Base-by-base conservation (phyloP, 2,888 invertebrate genomes). In the Hecatera dysodea region DNA sequence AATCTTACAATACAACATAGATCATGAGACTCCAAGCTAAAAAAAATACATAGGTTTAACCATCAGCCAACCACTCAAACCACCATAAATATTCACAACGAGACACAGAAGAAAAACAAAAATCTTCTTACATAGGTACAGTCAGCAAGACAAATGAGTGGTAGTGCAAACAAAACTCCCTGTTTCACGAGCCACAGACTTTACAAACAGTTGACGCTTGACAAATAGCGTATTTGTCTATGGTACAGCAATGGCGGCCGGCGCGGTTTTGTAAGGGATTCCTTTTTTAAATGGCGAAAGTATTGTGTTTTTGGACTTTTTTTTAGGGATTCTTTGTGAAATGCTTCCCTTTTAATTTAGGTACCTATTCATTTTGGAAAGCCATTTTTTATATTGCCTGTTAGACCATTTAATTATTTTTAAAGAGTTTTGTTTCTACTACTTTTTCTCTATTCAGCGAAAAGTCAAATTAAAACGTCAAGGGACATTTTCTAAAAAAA, bases 61-160 rank as follows among this genome's bases (percentile, higher is more conserved):
- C n/a, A n/a, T n/a, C n/a, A n/a, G n/a, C n/a, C n/a, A 27, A 15
- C 7, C 24, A 52, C 63, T 46, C 33, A 70, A 46, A 78, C 44
- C 19, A 36, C 27, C 72, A 42, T 66, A 69, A 50, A 59, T 69
- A 67, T 67, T 46, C 44, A 68, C 52, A 60, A 59, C 33, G 22
- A 53, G 15, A 27, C 57, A 69, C 24, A 55, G n/a, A n/a, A 46
- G 48, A 59, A 33, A 53, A 60, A 57, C 62, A 44, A 62, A 68
- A 65, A 59, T 44, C 52, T 59, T 2, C 15, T 19, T 8, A 57
- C 6, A 42, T 60, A 72, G 55, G 78, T 85, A 86, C 82, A 81
- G 80, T 70, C 67, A 66, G 79, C 70, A 82, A 86, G 81, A 89
- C 86, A 89, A 88, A 88, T 86, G 87, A 85, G 82, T 75, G 79